Conservation (phyloP, 2,113 vertebrate genomes). For the Parotia lawesii region DNA sequence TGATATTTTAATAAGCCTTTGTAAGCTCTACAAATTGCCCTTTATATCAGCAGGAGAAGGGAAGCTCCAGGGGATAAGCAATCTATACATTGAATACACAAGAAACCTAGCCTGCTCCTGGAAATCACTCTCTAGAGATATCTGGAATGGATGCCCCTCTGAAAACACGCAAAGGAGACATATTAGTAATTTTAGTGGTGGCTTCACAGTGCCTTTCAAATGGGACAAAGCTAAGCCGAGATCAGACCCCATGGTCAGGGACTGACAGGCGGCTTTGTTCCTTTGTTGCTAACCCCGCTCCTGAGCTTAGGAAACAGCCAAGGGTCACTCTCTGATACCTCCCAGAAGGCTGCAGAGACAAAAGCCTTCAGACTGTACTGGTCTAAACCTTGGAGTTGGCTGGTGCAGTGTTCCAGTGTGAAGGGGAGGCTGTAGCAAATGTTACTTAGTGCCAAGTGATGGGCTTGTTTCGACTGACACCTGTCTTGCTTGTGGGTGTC, state of each 20-base stretch:
- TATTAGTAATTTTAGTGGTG: background rate
- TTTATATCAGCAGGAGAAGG: background rate
- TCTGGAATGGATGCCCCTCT: background rate
- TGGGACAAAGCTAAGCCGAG: background rate
- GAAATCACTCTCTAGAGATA: background rate
- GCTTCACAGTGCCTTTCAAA: background rate
- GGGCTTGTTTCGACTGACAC: background rate
- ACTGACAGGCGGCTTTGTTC: background rate
- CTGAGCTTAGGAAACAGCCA: background rate
- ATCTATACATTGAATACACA: background rate
- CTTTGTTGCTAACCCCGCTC: background rate
- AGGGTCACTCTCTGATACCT: background rate
- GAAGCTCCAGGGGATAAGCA: constrained; percentile 19
- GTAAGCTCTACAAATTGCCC: constrained; percentile 30
- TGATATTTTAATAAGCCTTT: constrained; percentile 11
- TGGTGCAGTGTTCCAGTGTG: background rate
- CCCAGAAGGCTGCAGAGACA: background rate
- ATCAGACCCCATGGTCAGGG: background rate
- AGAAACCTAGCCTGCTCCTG: background rate
- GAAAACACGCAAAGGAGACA: background rate
- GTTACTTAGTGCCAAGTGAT: rapidly evolving
- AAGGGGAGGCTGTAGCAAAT: background rate
- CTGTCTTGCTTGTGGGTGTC: background rate
- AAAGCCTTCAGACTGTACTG: background rate
- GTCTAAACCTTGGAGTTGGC: background rate